These are phyloP conservation scores for Epirrhoe tristata DNA, from an alignment of 2,888 invertebrate genomes.

Conservation along the genomic window DNA sequence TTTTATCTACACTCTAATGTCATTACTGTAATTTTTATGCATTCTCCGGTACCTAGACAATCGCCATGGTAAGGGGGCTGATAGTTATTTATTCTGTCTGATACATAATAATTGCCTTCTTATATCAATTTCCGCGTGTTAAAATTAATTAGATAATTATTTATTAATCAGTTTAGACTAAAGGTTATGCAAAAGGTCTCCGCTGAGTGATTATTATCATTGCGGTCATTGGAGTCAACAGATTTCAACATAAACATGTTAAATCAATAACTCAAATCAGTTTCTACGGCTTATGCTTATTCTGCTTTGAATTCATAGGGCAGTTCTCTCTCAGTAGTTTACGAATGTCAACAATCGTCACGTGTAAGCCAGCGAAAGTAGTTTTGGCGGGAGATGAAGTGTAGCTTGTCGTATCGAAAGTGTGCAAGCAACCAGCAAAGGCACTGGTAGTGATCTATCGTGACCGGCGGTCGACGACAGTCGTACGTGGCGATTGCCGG, in stretches of 20 bases:
- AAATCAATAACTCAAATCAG: not conserved
- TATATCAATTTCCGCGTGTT: constrained; percentile 1
- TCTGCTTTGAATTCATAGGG: constrained; percentile 5
- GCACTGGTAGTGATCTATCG: constrained; percentile 59
- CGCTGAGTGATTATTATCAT: constrained; percentile 9
- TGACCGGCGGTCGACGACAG: constrained; percentile 59
- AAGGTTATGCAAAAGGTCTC: constrained; percentile 15
- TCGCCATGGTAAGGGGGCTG: too few species aligned
- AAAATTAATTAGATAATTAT: constrained; percentile 9
- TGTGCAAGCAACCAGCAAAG: constrained; percentile 41
- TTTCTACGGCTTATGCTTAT: constrained; percentile 7
- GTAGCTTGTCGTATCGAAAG: constrained; percentile 49
- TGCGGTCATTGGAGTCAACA: constrained; percentile 1
- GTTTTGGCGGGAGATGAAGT: constrained; percentile 68
- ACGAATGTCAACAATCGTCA: constrained; percentile 30
- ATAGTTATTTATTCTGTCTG: too few species aligned
- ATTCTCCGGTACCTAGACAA: too few species aligned
- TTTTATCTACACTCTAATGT: too few species aligned
- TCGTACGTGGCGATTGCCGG: constrained; percentile 55
- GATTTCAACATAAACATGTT: too few species aligned
- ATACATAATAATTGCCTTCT: not conserved
- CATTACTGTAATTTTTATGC: too few species aligned
- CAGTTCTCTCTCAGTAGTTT: constrained; percentile 16
- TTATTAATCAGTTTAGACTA: not conserved
- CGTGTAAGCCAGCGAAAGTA: constrained; percentile 45